A percentile compares a stretch with the other conserved stretches of the same genome.
These are phyloP conservation scores for Mya arenaria DNA, from an alignment of 1,140 invertebrate species.

Conservation along the genomic window DNA sequence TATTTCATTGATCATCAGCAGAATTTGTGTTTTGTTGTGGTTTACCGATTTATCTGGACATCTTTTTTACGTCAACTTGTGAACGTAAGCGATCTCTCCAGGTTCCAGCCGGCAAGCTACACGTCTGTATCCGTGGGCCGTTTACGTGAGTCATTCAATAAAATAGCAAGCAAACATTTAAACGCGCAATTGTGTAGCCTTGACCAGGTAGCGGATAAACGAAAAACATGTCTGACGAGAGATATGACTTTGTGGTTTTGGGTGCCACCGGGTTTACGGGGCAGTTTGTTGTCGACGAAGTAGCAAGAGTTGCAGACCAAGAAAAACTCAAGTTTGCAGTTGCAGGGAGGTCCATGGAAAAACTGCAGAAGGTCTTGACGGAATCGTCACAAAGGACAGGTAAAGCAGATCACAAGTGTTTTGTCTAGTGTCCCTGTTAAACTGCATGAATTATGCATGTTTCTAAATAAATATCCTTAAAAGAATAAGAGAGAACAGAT, in stretches of 20 bases:
- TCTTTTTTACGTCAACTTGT: no score
- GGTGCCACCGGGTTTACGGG: constrained; percentile 95
- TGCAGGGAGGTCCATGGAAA: constrained; percentile 87
- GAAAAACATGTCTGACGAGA: constrained; percentile 37
- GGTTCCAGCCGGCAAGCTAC: no score
- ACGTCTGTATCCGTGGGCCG: no score
- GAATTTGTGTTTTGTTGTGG: no score
- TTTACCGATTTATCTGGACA: no score
- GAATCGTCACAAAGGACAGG: constrained; percentile 71
- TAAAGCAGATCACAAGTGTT: constrained; percentile 28
- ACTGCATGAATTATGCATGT: neutral
- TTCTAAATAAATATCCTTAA: neutral
- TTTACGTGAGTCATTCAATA: no score
- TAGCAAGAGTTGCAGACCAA: constrained; percentile 83
- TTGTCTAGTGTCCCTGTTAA: neutral
- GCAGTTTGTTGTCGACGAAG: constrained; percentile 87
- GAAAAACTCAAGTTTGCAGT: constrained; percentile 86
- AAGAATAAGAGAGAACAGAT: neutral
- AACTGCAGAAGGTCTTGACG: constrained; percentile 86
- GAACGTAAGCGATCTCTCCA: no score
- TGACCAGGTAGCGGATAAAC: neutral
- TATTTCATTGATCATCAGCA: no score
- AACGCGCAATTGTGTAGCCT: neutral
- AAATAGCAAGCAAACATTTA: no score
- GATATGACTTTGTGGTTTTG: constrained; percentile 79